These are phyloP conservation scores for Byasa hedistus DNA, from an alignment of 2,888 invertebrate species.

Conservation along the genomic window DNA sequence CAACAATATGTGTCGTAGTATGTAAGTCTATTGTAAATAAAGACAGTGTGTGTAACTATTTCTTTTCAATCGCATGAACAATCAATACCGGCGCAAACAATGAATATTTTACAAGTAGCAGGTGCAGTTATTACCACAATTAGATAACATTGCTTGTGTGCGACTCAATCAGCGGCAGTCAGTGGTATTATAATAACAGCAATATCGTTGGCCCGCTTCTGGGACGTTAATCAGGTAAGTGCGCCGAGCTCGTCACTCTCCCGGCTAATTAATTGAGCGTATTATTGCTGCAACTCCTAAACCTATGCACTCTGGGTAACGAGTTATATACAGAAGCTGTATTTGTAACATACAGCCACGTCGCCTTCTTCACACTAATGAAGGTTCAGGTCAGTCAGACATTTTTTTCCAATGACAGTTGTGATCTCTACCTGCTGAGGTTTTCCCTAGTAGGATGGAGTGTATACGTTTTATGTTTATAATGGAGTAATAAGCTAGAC, in stretches of 20 bases:
- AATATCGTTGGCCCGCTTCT: slow-evolving; percentile 57
- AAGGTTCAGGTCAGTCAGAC: too few relatives aligned
- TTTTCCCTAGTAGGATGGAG: too few relatives aligned
- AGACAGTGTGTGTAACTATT: not conserved
- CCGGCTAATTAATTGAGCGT: slow-evolving; percentile 71
- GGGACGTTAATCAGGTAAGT: slow-evolving; percentile 74
- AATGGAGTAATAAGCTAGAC: too few relatives aligned
- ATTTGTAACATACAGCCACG: not conserved
- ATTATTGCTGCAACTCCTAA: slow-evolving; percentile 64
- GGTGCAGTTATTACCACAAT: slow-evolving; percentile 34
- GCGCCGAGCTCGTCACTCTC: slow-evolving; percentile 62
- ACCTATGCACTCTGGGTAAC: slow-evolving; percentile 52
- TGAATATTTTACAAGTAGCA: slow-evolving; percentile 26
- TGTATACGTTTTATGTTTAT: too few relatives aligned
- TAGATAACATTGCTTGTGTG: slow-evolving; percentile 48
- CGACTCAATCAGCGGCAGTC: slow-evolving; percentile 59
- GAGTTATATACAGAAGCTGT: not conserved
- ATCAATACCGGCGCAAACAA: slow-evolving; percentile 11
- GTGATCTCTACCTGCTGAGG: too few relatives aligned
- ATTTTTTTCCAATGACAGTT: too few relatives aligned
- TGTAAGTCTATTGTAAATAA: not conserved
- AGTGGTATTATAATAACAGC: slow-evolving; percentile 58
- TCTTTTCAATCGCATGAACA: slow-evolving; percentile 9
- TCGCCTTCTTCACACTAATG: not conserved
- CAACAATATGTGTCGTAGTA: too few relatives aligned